A percentile compares a stretch with the other conserved stretches of the same genome.
phyloP scores from a whole-genome alignment of 2,113 vertebrate species.

The Oreochromis tanganicae region DNA sequence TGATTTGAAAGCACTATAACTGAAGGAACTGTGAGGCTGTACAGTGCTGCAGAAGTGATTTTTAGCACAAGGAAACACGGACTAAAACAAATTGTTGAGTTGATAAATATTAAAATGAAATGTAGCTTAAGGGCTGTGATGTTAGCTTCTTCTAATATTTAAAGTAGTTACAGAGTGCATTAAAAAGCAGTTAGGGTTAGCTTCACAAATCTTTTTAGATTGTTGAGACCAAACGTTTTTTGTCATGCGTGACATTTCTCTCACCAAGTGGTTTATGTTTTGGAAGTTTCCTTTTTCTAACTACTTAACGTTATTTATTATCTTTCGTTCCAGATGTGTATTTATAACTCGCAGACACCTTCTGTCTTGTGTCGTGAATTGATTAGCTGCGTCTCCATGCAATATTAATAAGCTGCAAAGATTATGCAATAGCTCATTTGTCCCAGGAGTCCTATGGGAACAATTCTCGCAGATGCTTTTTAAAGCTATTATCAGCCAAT shows the following conservation, averaged over 20 bases:
- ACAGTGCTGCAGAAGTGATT: background rate
- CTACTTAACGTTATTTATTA: slow-evolving; percentile 47
- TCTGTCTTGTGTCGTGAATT: background rate
- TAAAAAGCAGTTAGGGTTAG: background rate
- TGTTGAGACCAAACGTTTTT: slow-evolving; percentile 44
- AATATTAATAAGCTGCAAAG: slow-evolving; percentile 5
- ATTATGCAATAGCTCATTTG: slow-evolving; percentile 14
- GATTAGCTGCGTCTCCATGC: background rate
- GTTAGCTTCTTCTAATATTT: background rate
- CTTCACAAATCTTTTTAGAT: slow-evolving; percentile 3
- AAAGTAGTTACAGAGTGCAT: background rate
- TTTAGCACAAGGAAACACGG: background rate
- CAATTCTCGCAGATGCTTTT: background rate
- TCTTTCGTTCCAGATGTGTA: background rate
- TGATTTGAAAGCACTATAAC: background rate
- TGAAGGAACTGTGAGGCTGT: background rate
- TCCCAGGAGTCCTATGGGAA: background rate
- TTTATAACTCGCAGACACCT: slow-evolving; percentile 7
- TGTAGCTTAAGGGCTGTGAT: slow-evolving; percentile 16
- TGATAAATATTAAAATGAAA: background rate
- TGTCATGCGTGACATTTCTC: slow-evolving; percentile 16
- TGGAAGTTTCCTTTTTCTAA: slow-evolving; percentile 37
- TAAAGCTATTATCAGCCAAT: background rate
- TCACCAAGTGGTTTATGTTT: background rate
- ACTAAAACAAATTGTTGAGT: background rate